These are phyloP conservation scores for Sebastes glaucus DNA, from an alignment of 2,797 vertebrate genomes.

Conservation along the genomic window DNA sequence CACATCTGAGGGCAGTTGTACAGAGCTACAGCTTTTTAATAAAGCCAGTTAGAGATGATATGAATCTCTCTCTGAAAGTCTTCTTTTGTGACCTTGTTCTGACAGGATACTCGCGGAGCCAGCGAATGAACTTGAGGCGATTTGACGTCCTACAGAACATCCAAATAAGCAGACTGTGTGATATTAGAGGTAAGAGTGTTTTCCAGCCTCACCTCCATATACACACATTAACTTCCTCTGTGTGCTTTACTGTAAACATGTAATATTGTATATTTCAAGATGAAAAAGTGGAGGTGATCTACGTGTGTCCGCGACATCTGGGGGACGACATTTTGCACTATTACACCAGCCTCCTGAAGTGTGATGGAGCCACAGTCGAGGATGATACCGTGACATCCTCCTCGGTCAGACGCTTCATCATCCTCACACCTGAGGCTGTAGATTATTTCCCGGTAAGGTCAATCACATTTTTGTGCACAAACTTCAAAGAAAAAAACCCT, in stretches of 20 bases:
- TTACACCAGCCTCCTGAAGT: conserved; percentile 87
- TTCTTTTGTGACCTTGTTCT: conserved; percentile 42
- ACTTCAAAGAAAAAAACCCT: neutral
- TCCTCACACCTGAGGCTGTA: conserved; percentile 92
- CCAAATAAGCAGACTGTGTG: conserved; percentile 90
- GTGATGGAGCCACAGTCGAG: conserved; percentile 79
- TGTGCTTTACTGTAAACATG: neutral
- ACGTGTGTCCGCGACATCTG: conserved; percentile 86
- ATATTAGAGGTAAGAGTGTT: conserved; percentile 83
- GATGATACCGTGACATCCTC: conserved; percentile 67
- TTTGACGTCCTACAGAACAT: conserved; percentile 85
- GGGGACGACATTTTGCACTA: conserved; percentile 86
- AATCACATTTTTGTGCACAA: conserved; percentile 10
- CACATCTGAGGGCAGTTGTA: conserved; percentile 18
- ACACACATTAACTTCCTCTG: neutral
- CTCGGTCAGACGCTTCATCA: conserved; percentile 84
- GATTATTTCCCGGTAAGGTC: conserved; percentile 89
- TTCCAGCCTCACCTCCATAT: neutral
- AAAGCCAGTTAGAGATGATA: conserved; percentile 19
- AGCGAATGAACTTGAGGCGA: conserved; percentile 73
- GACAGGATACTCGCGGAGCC: conserved; percentile 84
- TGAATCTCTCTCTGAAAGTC: conserved; percentile 19
- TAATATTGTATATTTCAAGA: conserved; percentile 77
- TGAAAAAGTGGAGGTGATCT: conserved; percentile 91
- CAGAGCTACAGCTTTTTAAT: conserved; percentile 16